These are phyloP conservation scores for Panthera uncia DNA, from an alignment of 2,113 vertebrate genomes.

Conservation along the genomic window DNA sequence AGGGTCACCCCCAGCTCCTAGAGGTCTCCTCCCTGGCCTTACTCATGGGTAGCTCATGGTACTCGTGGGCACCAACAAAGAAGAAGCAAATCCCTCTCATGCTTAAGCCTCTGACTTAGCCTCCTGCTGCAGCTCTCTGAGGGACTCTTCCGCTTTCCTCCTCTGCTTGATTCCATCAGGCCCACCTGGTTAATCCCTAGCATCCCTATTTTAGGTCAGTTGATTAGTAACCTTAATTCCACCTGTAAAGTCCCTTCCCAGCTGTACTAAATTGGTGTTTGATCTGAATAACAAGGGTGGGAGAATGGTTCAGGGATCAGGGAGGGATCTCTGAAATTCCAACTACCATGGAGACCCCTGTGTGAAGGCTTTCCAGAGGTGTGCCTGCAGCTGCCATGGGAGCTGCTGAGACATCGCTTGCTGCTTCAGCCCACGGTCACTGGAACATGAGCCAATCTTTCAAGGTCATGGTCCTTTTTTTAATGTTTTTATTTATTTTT, in stretches of 20 bases:
- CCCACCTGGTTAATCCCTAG: neutral
- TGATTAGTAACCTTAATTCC: neutral
- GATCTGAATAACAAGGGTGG: neutral
- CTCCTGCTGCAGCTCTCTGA: neutral
- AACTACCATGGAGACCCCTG: rapidly evolving
- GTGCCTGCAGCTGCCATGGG: rapidly evolving
- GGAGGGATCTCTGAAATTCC: neutral
- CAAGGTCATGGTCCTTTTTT: neutral
- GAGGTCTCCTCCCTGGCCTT: neutral
- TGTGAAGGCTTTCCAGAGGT: neutral
- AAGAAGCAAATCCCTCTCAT: neutral
- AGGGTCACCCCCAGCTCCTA: neutral
- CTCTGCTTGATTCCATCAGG: neutral
- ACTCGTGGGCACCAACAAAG: neutral
- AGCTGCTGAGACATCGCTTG: neutral
- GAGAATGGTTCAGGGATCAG: neutral
- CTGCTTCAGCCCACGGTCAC: neutral
- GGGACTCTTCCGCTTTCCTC: neutral
- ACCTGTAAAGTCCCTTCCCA: neutral
- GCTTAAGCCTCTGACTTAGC: neutral
- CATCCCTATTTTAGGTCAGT: neutral
- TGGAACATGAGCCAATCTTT: neutral
- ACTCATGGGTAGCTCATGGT: neutral
- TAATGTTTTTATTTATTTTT: too few relatives aligned
- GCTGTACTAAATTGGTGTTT: neutral